Evolutionary conservation across 2,797 vertebrate species (phyloP), one percentile per base, ranked within the genome.

Genomic region (Dermochelys coriacea): DNA sequence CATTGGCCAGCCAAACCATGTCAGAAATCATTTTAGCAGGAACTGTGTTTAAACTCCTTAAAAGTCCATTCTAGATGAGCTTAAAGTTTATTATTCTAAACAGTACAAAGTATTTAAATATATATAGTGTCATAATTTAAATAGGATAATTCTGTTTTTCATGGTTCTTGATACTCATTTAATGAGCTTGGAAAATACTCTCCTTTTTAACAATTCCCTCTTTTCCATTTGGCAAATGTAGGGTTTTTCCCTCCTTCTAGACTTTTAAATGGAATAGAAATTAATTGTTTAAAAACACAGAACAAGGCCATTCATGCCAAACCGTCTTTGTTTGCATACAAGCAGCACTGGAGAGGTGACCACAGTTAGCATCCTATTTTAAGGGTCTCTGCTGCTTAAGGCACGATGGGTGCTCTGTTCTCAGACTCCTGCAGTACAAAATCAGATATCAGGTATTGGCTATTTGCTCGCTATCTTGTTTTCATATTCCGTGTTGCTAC

Each of bases 201-300:
- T 61, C 45, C 49, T 84, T 6, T n/a, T 86, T 93, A 95, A 87
- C 37, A 88, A 80, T 41, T 83, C 51, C 79, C 18, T 85, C 51
- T 85, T 25, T 37, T 74, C 37, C 19, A 31, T 25, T 75, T 31
- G 37, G 37, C n/a, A 41, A 85, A 75, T 29, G 8, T 55, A 51
- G n/a, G 31, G 31, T 55, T 37, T 51, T n/a, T 37, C 37, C 37
- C 37, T 37, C n/a, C 9, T 61, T n/a, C 51, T 52, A 19, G 54
- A 37, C 68, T 49, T 77, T 75, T 47, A 52, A 29, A 29, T 71
- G 51, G 93, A 96, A 86, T 95, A 97, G 95, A 91, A 85, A 84
- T 92, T 83, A 78, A 92, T 90, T 97, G 91, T 95, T 93, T 57
- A 47, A 91, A 84, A 96, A 96, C 50, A 92, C 75, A 91, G 92